A percentile compares a stretch with the other conserved stretches of the same genome.
Evolutionary conservation across 2,888 invertebrate genomes (phyloP).

Genomic region (Dasysyrphus albostriatus): DNA sequence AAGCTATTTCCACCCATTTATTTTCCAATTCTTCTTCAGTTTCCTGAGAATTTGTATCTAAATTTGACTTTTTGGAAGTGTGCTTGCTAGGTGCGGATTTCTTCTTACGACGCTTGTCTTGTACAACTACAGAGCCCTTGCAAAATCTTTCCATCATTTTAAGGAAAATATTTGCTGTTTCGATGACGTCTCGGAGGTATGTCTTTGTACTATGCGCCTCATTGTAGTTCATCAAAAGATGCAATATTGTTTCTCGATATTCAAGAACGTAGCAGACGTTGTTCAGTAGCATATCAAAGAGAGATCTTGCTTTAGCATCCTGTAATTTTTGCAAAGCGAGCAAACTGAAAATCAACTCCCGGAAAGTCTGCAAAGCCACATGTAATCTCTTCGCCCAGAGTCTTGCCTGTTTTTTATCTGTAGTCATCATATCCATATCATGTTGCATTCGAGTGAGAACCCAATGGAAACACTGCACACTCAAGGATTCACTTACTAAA

Average conservation of each 20-base stretch:
- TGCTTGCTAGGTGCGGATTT: slow-evolving; percentile 76
- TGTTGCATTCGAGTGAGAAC: slow-evolving; percentile 89
- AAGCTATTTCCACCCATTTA: slow-evolving; percentile 88
- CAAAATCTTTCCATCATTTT: slow-evolving; percentile 93
- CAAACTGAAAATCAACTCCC: slow-evolving; percentile 93
- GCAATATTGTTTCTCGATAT: slow-evolving; percentile 94
- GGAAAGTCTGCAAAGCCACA: slow-evolving; percentile 90
- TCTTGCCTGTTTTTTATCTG: slow-evolving; percentile 93
- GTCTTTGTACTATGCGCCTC: slow-evolving; percentile 93
- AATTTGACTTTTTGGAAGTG: slow-evolving; percentile 79
- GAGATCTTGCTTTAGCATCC: slow-evolving; percentile 89
- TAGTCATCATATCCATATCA: slow-evolving; percentile 93
- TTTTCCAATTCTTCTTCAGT: slow-evolving; percentile 84
- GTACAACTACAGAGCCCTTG: slow-evolving; percentile 88
- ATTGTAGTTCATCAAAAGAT: slow-evolving; percentile 92
- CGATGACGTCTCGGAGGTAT: slow-evolving; percentile 94
- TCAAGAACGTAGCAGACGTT: slow-evolving; percentile 97
- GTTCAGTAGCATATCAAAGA: slow-evolving; percentile 94
- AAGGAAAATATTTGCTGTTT: slow-evolving; percentile 94
- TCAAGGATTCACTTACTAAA: slow-evolving; percentile 96
- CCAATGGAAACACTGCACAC: slow-evolving; percentile 95
- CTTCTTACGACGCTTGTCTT: slow-evolving; percentile 85
- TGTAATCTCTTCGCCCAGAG: slow-evolving; percentile 95
- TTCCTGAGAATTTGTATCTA: slow-evolving; percentile 82
- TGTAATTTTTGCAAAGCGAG: slow-evolving; percentile 91